Conservation (phyloP, 2,888 invertebrate species). For the Mermis nigrescens region DNA sequence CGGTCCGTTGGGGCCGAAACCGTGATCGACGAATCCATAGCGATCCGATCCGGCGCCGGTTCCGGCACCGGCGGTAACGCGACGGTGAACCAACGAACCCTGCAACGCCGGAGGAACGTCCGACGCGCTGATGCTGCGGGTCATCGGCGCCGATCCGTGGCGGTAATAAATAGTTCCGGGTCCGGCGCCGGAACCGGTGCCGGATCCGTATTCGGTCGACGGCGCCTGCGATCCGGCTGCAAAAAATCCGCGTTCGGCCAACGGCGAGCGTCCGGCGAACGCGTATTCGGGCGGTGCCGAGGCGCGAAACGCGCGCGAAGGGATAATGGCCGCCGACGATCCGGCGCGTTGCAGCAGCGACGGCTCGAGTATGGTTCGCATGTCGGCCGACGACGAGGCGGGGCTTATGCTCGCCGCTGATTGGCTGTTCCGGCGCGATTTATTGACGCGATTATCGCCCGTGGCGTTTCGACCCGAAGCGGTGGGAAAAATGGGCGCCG, state of each 20-base stretch:
- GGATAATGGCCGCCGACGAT: neutral
- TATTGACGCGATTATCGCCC: too few relatives aligned
- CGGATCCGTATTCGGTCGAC: neutral
- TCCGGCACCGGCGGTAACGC: too few relatives aligned
- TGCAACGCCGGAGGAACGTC: neutral
- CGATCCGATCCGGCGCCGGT: too few relatives aligned
- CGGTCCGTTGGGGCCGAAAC: too few relatives aligned
- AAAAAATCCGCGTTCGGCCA: neutral
- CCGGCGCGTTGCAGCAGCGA: neutral
- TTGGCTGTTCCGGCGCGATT: neutral
- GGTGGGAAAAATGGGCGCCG: too few relatives aligned
- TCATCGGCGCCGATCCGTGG: neutral
- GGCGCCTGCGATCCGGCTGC: too few relatives aligned
- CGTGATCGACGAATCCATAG: too few relatives aligned
- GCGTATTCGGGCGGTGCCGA: neutral
- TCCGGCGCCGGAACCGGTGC: neutral
- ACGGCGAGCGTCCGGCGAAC: neutral
- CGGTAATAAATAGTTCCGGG: too few relatives aligned
- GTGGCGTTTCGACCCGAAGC: too few relatives aligned
- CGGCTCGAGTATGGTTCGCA: neutral
- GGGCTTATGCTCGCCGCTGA: too few relatives aligned
- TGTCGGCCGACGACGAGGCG: neutral
- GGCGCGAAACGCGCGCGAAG: neutral
- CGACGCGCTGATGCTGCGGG: neutral
- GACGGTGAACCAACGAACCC: neutral